Conservation (phyloP, 2,888 invertebrate species). For the Trisateles emortualis region DNA sequence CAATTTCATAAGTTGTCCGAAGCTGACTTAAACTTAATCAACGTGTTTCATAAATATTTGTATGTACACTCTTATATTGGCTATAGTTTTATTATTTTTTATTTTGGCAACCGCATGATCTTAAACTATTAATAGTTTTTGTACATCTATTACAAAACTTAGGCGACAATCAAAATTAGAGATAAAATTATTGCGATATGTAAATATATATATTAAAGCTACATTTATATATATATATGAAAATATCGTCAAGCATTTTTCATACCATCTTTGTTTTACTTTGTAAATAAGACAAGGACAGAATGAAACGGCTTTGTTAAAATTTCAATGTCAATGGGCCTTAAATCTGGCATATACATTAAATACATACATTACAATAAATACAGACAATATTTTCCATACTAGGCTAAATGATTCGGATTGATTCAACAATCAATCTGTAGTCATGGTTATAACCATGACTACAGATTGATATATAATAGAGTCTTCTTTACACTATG, state of each 20-base stretch:
- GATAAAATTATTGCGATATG: background rate
- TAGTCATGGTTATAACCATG: too few relatives aligned
- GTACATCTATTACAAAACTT: slow-evolving; percentile 16
- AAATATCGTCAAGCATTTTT: background rate
- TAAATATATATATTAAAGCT: background rate
- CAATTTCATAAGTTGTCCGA: slow-evolving; percentile 65
- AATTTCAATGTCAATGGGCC: too few relatives aligned
- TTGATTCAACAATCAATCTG: too few relatives aligned
- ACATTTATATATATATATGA: background rate
- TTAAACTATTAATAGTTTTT: slow-evolving; percentile 18
- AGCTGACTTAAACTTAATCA: slow-evolving; percentile 59
- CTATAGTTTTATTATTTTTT: slow-evolving; percentile 36
- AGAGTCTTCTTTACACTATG: too few relatives aligned
- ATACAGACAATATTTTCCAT: too few relatives aligned
- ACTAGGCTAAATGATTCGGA: too few relatives aligned
- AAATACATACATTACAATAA: too few relatives aligned
- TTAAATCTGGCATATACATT: too few relatives aligned
- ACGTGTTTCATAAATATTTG: slow-evolving; percentile 60
- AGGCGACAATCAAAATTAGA: slow-evolving; percentile 1
- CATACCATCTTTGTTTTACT: background rate
- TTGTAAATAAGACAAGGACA: background rate
- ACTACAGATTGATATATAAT: too few relatives aligned
- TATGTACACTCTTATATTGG: slow-evolving; percentile 51
- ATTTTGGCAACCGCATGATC: slow-evolving; percentile 45
- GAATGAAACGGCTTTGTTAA: too few relatives aligned